Evolutionary conservation across 2,113 vertebrate species (phyloP).

Genomic region (Gorsachius goisagi): DNA sequence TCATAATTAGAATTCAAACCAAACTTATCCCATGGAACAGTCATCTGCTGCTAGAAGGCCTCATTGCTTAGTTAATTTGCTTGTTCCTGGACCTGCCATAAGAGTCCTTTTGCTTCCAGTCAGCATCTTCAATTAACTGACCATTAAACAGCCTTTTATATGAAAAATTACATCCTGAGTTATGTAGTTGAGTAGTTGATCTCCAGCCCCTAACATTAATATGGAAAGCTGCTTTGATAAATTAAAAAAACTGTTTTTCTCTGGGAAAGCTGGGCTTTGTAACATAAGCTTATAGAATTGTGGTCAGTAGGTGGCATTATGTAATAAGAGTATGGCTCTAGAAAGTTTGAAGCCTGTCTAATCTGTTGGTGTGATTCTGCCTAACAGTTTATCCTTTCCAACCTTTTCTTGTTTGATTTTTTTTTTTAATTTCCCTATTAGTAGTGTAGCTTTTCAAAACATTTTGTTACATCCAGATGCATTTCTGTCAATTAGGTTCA

Average conservation of each 20-base stretch:
- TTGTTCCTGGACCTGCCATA: not conserved
- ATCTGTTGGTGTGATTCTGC: not conserved
- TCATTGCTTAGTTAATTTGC: not conserved
- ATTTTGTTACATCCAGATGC: not conserved
- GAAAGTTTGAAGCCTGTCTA: not conserved
- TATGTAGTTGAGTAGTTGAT: not conserved
- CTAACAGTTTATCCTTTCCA: not conserved
- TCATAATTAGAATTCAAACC: not conserved
- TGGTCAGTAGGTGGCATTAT: slow-evolving; percentile 7
- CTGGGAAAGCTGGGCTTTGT: not conserved
- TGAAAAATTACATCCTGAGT: not conserved
- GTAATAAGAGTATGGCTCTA: not conserved
- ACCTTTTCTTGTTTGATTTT: not conserved
- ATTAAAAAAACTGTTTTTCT: not conserved
- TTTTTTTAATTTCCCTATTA: not conserved
- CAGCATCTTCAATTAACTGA: not conserved
- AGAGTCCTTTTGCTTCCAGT: not conserved
- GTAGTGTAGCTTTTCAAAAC: not conserved
- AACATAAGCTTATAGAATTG: not conserved
- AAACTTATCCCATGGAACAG: not conserved
- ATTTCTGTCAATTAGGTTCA: not conserved
- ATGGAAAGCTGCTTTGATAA: not conserved
- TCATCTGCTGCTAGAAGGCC: not conserved
- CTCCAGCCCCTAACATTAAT: not conserved
- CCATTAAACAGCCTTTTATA: not conserved